Conservation (phyloP, 2,113 vertebrate genomes). For the Lophotis ruficrista region DNA sequence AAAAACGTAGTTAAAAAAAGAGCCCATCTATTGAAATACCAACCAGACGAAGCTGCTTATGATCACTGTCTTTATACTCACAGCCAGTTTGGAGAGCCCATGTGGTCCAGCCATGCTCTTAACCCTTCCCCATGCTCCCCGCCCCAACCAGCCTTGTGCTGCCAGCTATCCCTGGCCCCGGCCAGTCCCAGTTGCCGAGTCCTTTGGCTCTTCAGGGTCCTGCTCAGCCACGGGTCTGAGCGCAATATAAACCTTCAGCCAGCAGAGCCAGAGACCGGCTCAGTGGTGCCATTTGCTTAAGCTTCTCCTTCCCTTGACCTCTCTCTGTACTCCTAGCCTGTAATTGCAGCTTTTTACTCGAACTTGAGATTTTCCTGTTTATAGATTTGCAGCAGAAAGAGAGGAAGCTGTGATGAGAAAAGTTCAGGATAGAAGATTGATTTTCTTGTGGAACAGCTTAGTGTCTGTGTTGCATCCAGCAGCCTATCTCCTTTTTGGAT, state of each 20-base stretch:
- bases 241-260: background rate
- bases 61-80: background rate
- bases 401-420: background rate
- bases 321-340: background rate
- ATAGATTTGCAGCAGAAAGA: background rate
- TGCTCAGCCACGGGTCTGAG: background rate
- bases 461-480: rapidly evolving
- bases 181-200: background rate
- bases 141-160: background rate
- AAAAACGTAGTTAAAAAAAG: background rate
- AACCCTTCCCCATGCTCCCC: background rate
- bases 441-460: background rate
- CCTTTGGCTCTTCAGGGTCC: background rate
- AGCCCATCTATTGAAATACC: background rate
- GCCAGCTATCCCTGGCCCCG: background rate
- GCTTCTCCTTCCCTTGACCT: slow-evolving; percentile 30
- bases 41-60: background rate
- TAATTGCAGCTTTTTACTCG: background rate
- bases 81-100: background rate
- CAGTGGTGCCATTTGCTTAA: background rate
- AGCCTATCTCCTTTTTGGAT: background rate
- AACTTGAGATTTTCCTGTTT: slow-evolving; percentile 3
- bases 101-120: background rate
- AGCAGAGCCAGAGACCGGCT: background rate
- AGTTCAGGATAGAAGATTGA: background rate